A percentile compares a stretch with the other conserved stretches of the same genome.
Evolutionary conservation across 1,140 invertebrate genomes (phyloP).

Genomic region (Oscheius sp.): DNA sequence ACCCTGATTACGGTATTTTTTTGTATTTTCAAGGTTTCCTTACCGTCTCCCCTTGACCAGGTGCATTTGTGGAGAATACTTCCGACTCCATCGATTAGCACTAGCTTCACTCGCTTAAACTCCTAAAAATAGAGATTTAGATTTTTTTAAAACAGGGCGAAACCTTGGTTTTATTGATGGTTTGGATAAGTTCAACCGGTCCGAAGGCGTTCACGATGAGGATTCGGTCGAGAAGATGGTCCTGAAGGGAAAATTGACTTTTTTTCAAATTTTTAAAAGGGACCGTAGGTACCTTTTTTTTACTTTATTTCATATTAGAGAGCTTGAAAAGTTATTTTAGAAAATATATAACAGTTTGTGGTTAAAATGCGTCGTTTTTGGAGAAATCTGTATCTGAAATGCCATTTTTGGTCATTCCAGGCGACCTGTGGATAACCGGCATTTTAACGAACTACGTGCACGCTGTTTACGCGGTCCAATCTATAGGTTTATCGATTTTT

Average conservation of each 20-base stretch:
- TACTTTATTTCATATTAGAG: no score
- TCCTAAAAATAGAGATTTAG: background rate
- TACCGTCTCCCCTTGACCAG: background rate
- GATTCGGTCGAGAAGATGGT: background rate
- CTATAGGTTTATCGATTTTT: no score
- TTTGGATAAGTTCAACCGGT: background rate
- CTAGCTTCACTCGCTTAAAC: background rate
- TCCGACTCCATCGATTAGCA: slow-evolving; percentile 12
- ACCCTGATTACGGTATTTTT: background rate
- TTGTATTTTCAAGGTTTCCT: background rate
- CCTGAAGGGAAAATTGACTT: background rate
- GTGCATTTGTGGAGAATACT: background rate
- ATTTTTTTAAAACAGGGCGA: background rate
- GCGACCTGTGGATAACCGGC: no score
- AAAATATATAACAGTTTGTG: no score
- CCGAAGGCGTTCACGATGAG: background rate
- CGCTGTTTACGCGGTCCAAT: no score
- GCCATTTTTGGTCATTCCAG: no score
- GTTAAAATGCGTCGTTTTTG: no score
- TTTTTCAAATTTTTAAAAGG: background rate
- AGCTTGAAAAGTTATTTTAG: no score
- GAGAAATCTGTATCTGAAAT: no score
- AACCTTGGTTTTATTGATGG: background rate
- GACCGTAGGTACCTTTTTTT: no score
- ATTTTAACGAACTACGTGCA: no score